Evolutionary conservation across 1,140 invertebrate species (phyloP).

Genomic region (Orius insidiosus): DNA sequence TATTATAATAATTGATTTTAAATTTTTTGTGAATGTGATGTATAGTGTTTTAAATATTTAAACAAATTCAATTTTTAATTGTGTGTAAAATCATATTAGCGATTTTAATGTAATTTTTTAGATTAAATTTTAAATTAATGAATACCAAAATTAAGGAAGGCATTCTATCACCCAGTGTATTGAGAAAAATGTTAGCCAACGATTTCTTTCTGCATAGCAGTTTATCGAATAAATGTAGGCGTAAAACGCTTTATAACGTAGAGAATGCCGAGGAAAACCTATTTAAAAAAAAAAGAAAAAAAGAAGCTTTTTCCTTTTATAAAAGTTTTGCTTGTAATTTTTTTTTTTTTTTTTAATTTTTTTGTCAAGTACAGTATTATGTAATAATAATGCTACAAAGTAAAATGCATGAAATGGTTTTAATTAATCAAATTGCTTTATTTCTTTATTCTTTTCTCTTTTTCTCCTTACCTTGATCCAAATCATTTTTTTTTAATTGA

Average conservation of each 20-base stretch:
- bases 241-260: constrained; percentile 18
- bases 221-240: constrained; percentile 15
- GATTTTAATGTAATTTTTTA: constrained; percentile 12
- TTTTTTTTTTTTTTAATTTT: constrained; percentile 19
- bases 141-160: background rate
- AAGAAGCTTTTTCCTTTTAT: constrained; percentile 10
- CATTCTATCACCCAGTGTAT: constrained; percentile 13
- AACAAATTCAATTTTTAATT: constrained; percentile 14
- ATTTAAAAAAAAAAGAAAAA: background rate
- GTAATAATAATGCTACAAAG: constrained; percentile 22
- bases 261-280: constrained; percentile 9
- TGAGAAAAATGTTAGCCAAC: constrained; percentile 9
- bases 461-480: constrained; percentile 9
- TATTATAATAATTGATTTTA: background rate
- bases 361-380: constrained; percentile 21
- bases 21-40: constrained; percentile 19
- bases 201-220: constrained; percentile 15
- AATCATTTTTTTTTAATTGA: constrained; percentile 4
- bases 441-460: constrained; percentile 15
- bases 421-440: constrained; percentile 21
- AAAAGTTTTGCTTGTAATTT: constrained; percentile 18
- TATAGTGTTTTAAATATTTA: constrained; percentile 17
- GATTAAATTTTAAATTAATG: no score
- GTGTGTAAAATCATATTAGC: constrained; percentile 14
- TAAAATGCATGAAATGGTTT: constrained; percentile 22